Percentiles rank a stretch among this genome's conserved stretches.
phyloP scores from a whole-genome alignment of 2,888 invertebrate species.

The Lottia scabra region DNA sequence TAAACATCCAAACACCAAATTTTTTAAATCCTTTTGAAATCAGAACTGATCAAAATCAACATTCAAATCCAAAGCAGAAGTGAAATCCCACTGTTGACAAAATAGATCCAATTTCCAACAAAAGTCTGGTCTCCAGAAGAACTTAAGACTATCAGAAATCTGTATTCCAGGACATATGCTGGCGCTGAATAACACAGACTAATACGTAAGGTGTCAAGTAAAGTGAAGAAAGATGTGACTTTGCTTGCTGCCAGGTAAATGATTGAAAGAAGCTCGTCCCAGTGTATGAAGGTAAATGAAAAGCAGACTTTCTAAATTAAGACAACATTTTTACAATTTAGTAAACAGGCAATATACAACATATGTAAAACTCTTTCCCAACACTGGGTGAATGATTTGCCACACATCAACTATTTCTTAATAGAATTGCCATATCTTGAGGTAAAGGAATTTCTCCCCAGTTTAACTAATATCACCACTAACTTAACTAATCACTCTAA shows the following conservation, averaged over 20 bases:
- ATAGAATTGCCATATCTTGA: background rate
- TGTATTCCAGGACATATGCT: too few relatives aligned
- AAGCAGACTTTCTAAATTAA: constrained; percentile 3
- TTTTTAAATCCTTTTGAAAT: too few relatives aligned
- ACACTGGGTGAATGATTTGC: constrained; percentile 1
- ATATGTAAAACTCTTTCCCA: constrained; percentile 1
- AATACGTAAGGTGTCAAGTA: too few relatives aligned
- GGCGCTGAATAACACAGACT: too few relatives aligned
- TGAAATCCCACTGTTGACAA: too few relatives aligned
- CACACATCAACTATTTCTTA: constrained; percentile 1
- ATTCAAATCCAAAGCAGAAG: too few relatives aligned
- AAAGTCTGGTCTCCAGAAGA: too few relatives aligned
- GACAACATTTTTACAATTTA: constrained; percentile 7
- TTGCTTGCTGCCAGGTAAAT: background rate
- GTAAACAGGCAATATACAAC: background rate
- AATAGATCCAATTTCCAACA: too few relatives aligned
- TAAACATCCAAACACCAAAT: too few relatives aligned
- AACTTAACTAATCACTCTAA: background rate
- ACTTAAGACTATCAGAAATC: too few relatives aligned
- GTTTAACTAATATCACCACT: background rate
- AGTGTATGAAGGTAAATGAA: constrained; percentile 1
- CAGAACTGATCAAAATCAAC: too few relatives aligned
- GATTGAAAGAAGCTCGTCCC: background rate
- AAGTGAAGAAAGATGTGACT: too few relatives aligned
- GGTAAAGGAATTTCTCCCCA: constrained; percentile 2